Conservation (phyloP, 2,113 vertebrate species). For the Prionailurus bengalensis region DNA sequence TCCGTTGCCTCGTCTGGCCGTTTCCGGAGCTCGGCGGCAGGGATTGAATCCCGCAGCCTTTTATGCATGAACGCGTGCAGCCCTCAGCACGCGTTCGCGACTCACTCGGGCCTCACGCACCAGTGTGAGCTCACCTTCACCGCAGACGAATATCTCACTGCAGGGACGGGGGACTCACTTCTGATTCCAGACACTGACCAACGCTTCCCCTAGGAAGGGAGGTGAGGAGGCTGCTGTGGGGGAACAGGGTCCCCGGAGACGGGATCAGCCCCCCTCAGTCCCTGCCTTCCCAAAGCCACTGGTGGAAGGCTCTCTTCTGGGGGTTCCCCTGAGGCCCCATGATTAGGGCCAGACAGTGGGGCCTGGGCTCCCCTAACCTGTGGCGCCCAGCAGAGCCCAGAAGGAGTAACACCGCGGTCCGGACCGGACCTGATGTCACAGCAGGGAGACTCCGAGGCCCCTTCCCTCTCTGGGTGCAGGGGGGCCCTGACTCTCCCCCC, state of each 20-base stretch:
- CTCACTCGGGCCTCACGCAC: too few relatives aligned
- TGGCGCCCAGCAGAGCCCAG: background rate
- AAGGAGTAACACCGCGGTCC: too few relatives aligned
- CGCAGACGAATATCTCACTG: background rate
- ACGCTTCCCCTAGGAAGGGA: too few relatives aligned
- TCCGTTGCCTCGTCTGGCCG: background rate
- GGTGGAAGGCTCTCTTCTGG: background rate
- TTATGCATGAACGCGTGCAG: too few relatives aligned
- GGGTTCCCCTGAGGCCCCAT: background rate
- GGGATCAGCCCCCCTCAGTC: background rate
- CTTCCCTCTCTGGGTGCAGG: background rate
- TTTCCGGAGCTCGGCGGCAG: background rate
- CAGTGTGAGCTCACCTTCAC: rapidly evolving
- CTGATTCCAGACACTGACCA: too few relatives aligned
- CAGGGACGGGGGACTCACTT: rapidly evolving
- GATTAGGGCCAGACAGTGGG: background rate
- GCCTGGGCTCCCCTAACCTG: background rate
- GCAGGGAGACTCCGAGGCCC: background rate
- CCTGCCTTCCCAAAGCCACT: background rate
- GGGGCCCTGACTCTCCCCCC: background rate
- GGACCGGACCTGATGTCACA: rapidly evolving
- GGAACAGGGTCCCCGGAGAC: background rate
- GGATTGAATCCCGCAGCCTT: too few relatives aligned
- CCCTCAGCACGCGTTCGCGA: too few relatives aligned
- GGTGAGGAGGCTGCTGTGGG: background rate